Percentiles rank a stretch among this genome's conserved stretches.
phyloP scores from a whole-genome alignment of 1,140 invertebrate genomes.

The Lerema accius region DNA sequence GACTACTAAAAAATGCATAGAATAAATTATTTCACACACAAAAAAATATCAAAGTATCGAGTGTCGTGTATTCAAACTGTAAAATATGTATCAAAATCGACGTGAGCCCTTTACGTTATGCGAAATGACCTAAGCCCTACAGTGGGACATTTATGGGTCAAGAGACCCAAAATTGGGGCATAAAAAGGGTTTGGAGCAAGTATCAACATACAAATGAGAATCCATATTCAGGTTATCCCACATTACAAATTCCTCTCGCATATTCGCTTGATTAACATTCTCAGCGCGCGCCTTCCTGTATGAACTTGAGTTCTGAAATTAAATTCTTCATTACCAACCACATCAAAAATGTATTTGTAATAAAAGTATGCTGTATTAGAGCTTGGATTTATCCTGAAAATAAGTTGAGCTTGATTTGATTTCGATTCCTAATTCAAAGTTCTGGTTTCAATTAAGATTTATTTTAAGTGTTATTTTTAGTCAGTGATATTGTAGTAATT shows the following conservation, averaged over 20 bases:
- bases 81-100: too few species aligned
- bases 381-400: background rate
- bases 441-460: too few species aligned
- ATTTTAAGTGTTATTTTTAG: too few species aligned
- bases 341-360: conserved; percentile 9
- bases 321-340: conserved; percentile 13
- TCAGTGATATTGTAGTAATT: too few species aligned
- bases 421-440: too few species aligned
- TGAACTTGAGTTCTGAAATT: conserved; percentile 21
- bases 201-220: conserved; percentile 6
- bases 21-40: too few species aligned
- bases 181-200: background rate
- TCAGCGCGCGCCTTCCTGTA: conserved; percentile 7
- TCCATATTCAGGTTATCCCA: conserved; percentile 24
- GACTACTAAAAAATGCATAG: too few species aligned
- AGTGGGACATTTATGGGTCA: too few species aligned
- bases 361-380: background rate
- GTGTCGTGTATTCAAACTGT: too few species aligned
- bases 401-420: background rate
- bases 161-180: background rate
- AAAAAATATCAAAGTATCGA: too few species aligned
- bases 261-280: conserved; percentile 26
- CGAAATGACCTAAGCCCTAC: too few species aligned
- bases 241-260: conserved; percentile 24
- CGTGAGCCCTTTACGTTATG: too few species aligned